Conservation (phyloP, 2,113 vertebrate species). For the Ardeotis arabs region DNA sequence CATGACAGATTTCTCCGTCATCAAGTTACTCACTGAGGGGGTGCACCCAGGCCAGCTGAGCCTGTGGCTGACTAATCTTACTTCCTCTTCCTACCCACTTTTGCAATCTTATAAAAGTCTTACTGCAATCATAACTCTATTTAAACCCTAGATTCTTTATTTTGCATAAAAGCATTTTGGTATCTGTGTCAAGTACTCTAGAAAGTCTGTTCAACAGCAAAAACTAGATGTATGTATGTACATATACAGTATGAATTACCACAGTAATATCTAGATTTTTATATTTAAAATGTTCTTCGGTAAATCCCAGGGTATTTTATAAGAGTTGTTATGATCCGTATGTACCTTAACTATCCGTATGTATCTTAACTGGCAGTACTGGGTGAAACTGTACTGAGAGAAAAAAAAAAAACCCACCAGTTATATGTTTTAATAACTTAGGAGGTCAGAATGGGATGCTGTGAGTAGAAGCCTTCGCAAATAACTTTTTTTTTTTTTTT, state of each 20-base stretch:
- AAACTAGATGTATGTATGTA: not conserved
- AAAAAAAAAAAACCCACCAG: not conserved
- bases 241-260: not conserved
- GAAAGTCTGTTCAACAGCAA: not conserved
- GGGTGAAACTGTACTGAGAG: not conserved
- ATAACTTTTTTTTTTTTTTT: not conserved
- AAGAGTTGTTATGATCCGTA: not conserved
- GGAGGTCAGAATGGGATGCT: not conserved
- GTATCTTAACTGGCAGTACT: not conserved
- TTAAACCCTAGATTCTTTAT: not conserved
- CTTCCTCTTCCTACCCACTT: not conserved
- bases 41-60: not conserved
- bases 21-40: not conserved
- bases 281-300: not conserved
- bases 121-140: not conserved
- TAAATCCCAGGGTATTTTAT: not conserved
- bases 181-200: not conserved
- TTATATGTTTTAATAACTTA: not conserved
- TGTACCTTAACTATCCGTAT: not conserved
- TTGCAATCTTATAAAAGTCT: not conserved
- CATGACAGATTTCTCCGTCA: slow-evolving; percentile 17
- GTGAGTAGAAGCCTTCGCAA: not conserved
- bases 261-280: not conserved
- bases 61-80: slow-evolving; percentile 31
- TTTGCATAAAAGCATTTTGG: not conserved